Percentiles rank a stretch among this genome's conserved stretches.
phyloP scores from a whole-genome alignment of 2,888 invertebrate genomes.

The Heliconius sara region DNA sequence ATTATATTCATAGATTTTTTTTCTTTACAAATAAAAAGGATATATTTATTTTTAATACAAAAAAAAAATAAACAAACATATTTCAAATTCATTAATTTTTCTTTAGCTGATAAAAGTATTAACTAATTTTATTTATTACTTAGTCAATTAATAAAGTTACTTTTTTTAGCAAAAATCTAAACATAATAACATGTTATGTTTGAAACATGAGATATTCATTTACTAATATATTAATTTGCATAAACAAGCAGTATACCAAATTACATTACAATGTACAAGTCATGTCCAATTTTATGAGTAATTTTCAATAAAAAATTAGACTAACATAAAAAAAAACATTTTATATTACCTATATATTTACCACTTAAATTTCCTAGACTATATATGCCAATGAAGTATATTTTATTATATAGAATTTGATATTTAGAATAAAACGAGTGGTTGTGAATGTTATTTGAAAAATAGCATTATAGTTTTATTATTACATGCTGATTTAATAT shows the following conservation, averaged over 20 bases:
- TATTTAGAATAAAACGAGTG: constrained; percentile 32
- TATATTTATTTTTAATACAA: background rate
- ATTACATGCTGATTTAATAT: background rate
- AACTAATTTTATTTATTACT: no score
- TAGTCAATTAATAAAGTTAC: no score
- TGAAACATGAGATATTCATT: background rate
- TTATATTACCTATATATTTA: constrained; percentile 38
- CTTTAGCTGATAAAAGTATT: no score
- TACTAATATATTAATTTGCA: background rate
- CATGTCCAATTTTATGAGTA: constrained; percentile 21
- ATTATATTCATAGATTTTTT: background rate
- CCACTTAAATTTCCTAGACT: constrained; percentile 32
- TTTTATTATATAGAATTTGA: constrained; percentile 35
- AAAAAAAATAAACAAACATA: background rate
- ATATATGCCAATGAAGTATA: constrained; percentile 26
- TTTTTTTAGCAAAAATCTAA: no score
- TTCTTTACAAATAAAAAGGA: background rate
- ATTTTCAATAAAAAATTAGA: background rate
- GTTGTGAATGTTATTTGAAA: constrained; percentile 40
- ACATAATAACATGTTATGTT: background rate
- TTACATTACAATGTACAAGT: constrained; percentile 1
- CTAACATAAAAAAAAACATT: constrained; percentile 30
- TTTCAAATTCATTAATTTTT: no score
- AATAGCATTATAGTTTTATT: constrained; percentile 12
- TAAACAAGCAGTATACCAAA: background rate